A percentile compares a stretch with the other conserved stretches of the same genome.
Evolutionary conservation across 1,140 invertebrate species (phyloP).

Genomic region (Ceratitis capitata): DNA sequence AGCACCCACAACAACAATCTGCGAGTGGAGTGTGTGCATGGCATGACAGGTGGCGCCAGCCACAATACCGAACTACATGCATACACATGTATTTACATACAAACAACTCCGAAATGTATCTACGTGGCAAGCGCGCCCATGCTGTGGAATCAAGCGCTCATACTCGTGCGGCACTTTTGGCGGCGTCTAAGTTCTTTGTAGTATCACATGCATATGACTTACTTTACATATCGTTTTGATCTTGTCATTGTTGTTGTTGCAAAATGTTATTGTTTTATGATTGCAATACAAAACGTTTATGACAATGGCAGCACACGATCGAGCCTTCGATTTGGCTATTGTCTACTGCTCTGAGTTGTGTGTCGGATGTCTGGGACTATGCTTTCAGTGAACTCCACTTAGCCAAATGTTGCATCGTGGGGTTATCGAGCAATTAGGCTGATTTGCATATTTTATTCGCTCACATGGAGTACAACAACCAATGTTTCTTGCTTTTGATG

Average conservation of each 20-base stretch:
- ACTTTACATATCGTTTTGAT: background rate
- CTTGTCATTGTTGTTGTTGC: background rate
- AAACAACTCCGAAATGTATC: background rate
- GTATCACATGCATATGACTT: background rate
- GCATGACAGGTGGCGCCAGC: conserved; percentile 38
- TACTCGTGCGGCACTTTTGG: too few species aligned
- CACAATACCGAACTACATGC: background rate
- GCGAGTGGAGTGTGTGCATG: conserved; percentile 11
- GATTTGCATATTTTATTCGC: conserved; percentile 6
- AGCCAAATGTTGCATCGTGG: background rate
- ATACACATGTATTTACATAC: background rate
- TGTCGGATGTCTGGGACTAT: background rate
- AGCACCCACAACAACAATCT: background rate
- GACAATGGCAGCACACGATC: background rate
- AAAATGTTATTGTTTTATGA: conserved; percentile 41
- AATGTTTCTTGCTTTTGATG: too few species aligned
- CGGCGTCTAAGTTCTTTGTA: too few species aligned
- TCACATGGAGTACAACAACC: too few species aligned
- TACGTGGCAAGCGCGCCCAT: background rate
- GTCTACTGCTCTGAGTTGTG: background rate
- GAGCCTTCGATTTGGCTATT: background rate
- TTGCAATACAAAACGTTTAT: background rate
- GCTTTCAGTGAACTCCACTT: background rate
- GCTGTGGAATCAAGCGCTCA: too few species aligned
- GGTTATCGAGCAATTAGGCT: background rate